Percentiles rank a stretch among this genome's conserved stretches.
These are phyloP conservation scores for Nemurella pictetii DNA, from an alignment of 2,888 invertebrate species.

Conservation along the genomic window DNA sequence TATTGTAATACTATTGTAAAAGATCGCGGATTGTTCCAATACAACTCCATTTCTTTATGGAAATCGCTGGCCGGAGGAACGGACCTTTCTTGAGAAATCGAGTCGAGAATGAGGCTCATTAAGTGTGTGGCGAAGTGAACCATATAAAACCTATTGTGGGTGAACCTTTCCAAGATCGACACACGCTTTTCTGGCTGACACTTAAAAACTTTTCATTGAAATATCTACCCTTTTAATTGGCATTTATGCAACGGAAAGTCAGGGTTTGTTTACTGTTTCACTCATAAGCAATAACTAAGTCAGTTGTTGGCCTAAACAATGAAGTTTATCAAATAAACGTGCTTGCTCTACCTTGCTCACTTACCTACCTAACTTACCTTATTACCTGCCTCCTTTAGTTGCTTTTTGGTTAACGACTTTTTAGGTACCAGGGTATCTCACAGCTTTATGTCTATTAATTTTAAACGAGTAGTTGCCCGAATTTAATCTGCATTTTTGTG, in stretches of 20 bases:
- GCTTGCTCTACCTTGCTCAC: too few relatives aligned
- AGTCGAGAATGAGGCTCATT: neutral
- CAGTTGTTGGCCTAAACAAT: neutral
- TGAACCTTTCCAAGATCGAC: neutral
- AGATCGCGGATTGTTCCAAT: neutral
- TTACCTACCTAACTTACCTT: too few relatives aligned
- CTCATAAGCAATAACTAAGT: neutral
- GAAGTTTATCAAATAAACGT: too few relatives aligned
- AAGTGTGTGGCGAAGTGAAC: neutral
- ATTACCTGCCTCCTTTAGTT: too few relatives aligned
- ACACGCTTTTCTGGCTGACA: neutral
- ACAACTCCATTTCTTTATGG: constrained; percentile 21
- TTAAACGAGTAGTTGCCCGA: too few relatives aligned
- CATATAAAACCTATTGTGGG: neutral
- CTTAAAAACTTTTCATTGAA: neutral
- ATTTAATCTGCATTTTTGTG: too few relatives aligned
- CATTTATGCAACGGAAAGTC: neutral
- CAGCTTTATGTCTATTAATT: too few relatives aligned
- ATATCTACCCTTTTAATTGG: neutral
- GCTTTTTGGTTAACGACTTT: too few relatives aligned
- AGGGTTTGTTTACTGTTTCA: neutral
- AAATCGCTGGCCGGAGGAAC: neutral
- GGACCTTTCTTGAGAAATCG: neutral
- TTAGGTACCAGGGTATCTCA: too few relatives aligned
- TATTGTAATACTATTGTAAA: neutral